Percentiles rank a stretch among this genome's conserved stretches.
These are phyloP conservation scores for Yoshiicerus persimilis DNA, from an alignment of 1,140 invertebrate genomes.

Conservation along the genomic window DNA sequence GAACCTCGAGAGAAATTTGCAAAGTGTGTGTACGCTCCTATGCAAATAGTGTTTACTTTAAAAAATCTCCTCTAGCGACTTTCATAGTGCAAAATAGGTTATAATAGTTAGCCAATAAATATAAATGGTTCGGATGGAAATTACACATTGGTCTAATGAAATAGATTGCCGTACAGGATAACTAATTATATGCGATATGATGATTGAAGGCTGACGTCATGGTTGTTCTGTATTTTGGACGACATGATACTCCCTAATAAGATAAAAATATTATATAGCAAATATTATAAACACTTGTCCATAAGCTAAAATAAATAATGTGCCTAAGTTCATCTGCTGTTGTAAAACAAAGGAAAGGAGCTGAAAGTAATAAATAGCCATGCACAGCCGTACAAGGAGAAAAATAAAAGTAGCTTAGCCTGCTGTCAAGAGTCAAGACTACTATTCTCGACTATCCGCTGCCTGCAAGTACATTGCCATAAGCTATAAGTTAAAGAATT, in stretches of 20 bases:
- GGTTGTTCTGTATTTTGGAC: background rate
- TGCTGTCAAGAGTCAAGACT: background rate
- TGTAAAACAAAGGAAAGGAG: background rate
- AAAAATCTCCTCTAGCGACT: background rate
- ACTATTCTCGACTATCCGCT: background rate
- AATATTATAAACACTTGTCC: background rate
- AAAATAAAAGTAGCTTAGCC: background rate
- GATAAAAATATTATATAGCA: background rate
- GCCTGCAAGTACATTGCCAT: background rate
- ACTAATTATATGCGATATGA: background rate
- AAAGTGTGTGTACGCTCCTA: background rate
- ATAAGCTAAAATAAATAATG: background rate
- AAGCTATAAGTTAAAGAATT: background rate
- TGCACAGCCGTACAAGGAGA: background rate
- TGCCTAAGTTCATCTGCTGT: background rate
- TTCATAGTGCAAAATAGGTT: background rate
- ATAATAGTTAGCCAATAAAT: background rate
- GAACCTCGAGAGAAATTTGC: background rate
- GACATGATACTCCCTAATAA: background rate
- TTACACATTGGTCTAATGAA: background rate
- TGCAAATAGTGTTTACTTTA: background rate
- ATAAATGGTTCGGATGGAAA: background rate
- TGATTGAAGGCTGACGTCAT: constrained; percentile 6
- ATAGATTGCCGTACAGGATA: background rate
- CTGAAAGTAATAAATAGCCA: background rate